A percentile compares a stretch with the other conserved stretches of the same genome.
These are phyloP conservation scores for Lepetodrilus schrolli DNA, from an alignment of 2,888 invertebrate species.

Conservation along the genomic window DNA sequence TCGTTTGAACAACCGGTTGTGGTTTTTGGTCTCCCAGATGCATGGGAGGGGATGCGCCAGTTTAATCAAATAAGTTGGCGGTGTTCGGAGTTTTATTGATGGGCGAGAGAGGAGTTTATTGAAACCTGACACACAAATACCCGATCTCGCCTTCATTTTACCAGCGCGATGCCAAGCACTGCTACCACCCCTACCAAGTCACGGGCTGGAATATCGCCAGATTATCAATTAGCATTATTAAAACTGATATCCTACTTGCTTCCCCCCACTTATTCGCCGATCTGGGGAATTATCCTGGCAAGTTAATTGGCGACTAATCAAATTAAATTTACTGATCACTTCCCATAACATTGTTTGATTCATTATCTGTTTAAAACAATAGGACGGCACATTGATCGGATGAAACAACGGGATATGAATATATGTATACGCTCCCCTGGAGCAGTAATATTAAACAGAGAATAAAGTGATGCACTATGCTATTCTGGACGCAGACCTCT, in stretches of 20 bases:
- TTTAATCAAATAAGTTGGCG: conserved; percentile 25
- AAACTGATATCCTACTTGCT: conserved; percentile 33
- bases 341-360: conserved; percentile 12
- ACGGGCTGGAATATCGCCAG: not conserved
- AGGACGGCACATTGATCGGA: not conserved
- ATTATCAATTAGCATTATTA: conserved; percentile 44
- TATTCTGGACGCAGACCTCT: too few species aligned
- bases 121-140: conserved; percentile 14
- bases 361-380: conserved; percentile 25
- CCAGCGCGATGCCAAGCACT: not conserved
- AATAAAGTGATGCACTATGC: too few species aligned
- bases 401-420: not conserved
- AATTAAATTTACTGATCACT: conserved; percentile 23
- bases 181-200: not conserved
- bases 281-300: conserved; percentile 16
- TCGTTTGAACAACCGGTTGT: conserved; percentile 1
- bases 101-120: too few species aligned
- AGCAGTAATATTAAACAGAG: too few species aligned
- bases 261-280: conserved; percentile 4
- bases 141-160: conserved; percentile 1
- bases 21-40: not conserved
- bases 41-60: not conserved
- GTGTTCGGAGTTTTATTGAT: conserved; percentile 13
- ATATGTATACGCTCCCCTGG: too few species aligned
- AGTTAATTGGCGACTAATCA: conserved; percentile 20